Conservation (phyloP, 2,113 vertebrate species). For the Takifugu bimaculatus region DNA sequence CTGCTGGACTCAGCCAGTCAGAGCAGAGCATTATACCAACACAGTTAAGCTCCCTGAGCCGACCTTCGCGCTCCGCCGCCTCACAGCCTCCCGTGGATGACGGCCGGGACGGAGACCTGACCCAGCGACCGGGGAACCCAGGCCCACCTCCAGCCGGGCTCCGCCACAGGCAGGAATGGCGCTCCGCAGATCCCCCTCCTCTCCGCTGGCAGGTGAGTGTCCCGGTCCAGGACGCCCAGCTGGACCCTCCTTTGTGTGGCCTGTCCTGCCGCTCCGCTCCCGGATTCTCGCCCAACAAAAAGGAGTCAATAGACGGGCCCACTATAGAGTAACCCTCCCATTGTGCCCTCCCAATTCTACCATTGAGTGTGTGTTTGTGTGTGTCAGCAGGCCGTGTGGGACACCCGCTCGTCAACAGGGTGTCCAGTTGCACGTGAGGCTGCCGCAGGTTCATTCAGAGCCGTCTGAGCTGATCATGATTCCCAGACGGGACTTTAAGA, state of each 20-base stretch:
- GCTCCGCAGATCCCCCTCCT: slow-evolving; percentile 53
- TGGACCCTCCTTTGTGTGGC: slow-evolving; percentile 39
- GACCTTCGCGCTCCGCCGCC: slow-evolving; percentile 37
- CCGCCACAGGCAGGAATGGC: slow-evolving; percentile 42
- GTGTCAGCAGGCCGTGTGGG: slow-evolving; percentile 50
- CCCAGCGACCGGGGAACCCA: slow-evolving; percentile 19
- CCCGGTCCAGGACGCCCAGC: slow-evolving; percentile 20
- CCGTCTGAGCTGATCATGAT: background rate
- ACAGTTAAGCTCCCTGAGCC: slow-evolving; percentile 53
- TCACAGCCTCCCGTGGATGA: slow-evolving; percentile 3
- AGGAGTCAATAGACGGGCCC: slow-evolving; percentile 50
- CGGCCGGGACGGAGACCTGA: slow-evolving; percentile 33
- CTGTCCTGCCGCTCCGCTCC: slow-evolving; percentile 43
- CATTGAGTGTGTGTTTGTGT: slow-evolving; percentile 15
- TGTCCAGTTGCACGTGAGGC: slow-evolving; percentile 49
- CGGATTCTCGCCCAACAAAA: slow-evolving; percentile 46
- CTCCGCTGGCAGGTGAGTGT: slow-evolving; percentile 61
- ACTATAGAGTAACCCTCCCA: slow-evolving; percentile 50
- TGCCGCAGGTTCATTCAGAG: slow-evolving; percentile 31
- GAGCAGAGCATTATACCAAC: slow-evolving; percentile 38
- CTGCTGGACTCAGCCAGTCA: slow-evolving; percentile 29
- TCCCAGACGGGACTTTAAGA: too few species aligned
- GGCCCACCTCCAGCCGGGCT: slow-evolving; percentile 4
- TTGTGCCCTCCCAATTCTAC: slow-evolving; percentile 37
- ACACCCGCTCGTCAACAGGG: slow-evolving; percentile 26